Evolutionary conservation across 2,113 vertebrate species (phyloP).

Genomic region (Leucoraja erinaceus): DNA sequence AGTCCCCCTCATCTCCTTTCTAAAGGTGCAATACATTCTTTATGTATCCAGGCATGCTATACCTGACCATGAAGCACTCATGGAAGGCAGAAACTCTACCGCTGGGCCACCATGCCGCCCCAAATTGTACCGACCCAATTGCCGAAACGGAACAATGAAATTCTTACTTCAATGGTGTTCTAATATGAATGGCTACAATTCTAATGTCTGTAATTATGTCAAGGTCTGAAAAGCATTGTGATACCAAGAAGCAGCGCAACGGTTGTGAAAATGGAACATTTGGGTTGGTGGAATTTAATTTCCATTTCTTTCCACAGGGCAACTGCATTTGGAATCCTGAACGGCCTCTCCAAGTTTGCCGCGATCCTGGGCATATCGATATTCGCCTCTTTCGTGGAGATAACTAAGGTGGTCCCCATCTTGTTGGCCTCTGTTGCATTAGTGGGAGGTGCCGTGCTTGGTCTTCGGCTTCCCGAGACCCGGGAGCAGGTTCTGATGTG

Average conservation of each 20-base stretch:
- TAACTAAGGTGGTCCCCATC: conserved; percentile 90
- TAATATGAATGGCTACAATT: too few species aligned
- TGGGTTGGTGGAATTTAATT: not conserved
- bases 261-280: too few species aligned
- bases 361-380: conserved; percentile 89
- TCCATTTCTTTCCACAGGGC: conserved; percentile 61
- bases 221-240: too few species aligned
- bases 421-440: conserved; percentile 84
- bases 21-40: too few species aligned
- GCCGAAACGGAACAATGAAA: too few species aligned
- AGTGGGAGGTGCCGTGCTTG: conserved; percentile 80
- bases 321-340: conserved; percentile 89
- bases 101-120: too few species aligned
- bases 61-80: not conserved
- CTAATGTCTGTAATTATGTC: too few species aligned
- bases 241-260: too few species aligned
- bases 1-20: too few species aligned
- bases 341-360: conserved; percentile 81
- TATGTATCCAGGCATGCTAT: not conserved
- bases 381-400: conserved; percentile 86
- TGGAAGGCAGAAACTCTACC: too few species aligned
- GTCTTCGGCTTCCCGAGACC: conserved; percentile 87
- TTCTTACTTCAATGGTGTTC: too few species aligned
- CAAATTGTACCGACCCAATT: too few species aligned
- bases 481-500: conserved; percentile 86